phyloP scores from a whole-genome alignment of 2,797 vertebrate genomes.

The Molossus alvarezi region DNA sequence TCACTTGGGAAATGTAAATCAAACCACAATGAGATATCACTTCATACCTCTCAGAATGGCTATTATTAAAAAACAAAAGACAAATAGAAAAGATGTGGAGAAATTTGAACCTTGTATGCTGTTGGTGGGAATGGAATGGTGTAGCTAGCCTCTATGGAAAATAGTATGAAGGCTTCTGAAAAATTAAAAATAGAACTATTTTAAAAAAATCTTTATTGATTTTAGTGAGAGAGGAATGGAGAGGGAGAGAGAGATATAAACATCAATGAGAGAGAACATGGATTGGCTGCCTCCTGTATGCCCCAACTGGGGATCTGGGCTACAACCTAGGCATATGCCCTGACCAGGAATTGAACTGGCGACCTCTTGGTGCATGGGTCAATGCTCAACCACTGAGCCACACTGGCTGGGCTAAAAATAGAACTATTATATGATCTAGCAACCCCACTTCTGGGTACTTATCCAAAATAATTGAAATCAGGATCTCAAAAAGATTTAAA shows the following conservation, averaged over 20 bases:
- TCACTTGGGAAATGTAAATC: not conserved
- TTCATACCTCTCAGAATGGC: not conserved
- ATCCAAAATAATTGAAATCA: not conserved
- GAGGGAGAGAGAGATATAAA: too few relatives aligned
- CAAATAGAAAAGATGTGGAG: not conserved
- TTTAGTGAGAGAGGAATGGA: too few relatives aligned
- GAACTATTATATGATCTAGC: slow-evolving; percentile 9
- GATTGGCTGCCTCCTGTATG: too few relatives aligned
- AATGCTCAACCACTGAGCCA: too few relatives aligned
- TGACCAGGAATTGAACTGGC: too few relatives aligned
- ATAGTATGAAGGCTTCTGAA: not conserved
- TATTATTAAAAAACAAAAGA: not conserved
- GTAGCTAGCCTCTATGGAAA: slow-evolving; percentile 1
- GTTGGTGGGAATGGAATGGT: not conserved
- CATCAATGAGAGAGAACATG: too few relatives aligned
- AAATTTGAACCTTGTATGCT: not conserved
- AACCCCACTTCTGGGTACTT: slow-evolving; percentile 6
- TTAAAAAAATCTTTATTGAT: too few relatives aligned
- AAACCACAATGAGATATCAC: not conserved
- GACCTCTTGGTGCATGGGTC: too few relatives aligned
- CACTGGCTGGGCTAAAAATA: not conserved
- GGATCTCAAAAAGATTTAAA: not conserved
- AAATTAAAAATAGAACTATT: slow-evolving; percentile 17
- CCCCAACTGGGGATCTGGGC: too few relatives aligned
- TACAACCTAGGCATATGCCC: too few relatives aligned